Evolutionary conservation across 2,797 vertebrate genomes (phyloP), one percentile per base, ranked within the genome.

Genomic region (Eidolon dupreanum): DNA sequence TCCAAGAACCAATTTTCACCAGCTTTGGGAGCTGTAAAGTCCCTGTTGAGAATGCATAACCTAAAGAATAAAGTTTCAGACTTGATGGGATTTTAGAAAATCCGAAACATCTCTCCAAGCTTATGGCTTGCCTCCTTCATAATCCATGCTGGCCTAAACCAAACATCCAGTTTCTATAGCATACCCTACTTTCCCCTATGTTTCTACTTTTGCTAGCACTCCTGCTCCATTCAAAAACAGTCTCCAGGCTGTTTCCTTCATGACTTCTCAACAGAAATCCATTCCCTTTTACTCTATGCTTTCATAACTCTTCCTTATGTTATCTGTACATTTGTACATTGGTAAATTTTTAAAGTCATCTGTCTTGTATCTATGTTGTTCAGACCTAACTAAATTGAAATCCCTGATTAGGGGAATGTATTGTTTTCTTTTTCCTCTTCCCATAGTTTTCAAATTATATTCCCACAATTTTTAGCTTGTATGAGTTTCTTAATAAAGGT

Each of bases 301-400:
- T 38, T 78, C 43, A 63, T 36, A 41, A 28, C 4, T 65, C 79
- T 74, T 70, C 19, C 28, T 22, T 55, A n/a, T 24, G 6, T 66
- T 51, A 75, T 61, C 66, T 85, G 33, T 36, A 22, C 9, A 74
- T 15, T n/a, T 61, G 43, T 55, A 71, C 17, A 26, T 8, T 43
- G 66, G 38, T 43, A 78, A 77, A 74, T 46, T 93, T 53, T 93
- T 81, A 82, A 82, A 84, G 59, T 9, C 8, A 57, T 55, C 93
- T 57, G 93, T 70, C 28, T 36, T 68, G 10, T 43, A 33, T 55
- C 11, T 41, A 17, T 65, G 13, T 59, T 77, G 41, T 33, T 74
- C 36, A 87, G 73, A 63, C 28, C 8, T 70, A 91, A 46, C 41
- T 71, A 85, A 38, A 36, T 0, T 49, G 24, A 93, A 75, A 87